A percentile compares a stretch with the other conserved stretches of the same genome.
Conservation (phyloP, 2,888 invertebrate genomes). For the Quadroppia sp. region DNA sequence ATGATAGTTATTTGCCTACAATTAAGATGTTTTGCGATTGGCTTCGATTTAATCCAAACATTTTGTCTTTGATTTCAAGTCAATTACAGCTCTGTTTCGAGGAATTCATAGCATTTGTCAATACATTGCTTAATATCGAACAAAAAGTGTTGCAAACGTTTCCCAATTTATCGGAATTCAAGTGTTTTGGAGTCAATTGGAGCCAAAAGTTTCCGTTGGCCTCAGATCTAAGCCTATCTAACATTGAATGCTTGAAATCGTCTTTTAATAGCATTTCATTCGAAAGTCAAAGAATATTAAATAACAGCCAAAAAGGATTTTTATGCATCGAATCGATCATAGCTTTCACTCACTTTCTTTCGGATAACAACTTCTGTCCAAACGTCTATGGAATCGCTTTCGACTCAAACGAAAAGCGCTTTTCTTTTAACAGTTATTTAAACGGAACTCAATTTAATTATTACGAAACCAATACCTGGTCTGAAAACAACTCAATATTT, state of each 20-base stretch:
- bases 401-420: conserved; percentile 16
- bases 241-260: conserved; percentile 39
- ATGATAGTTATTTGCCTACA: conserved; percentile 57
- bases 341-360: conserved; percentile 31
- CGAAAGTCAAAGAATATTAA: background rate
- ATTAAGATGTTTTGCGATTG: conserved; percentile 78
- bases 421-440: conserved; percentile 11
- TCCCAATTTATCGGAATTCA: conserved; percentile 17
- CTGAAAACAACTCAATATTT: conserved; percentile 19
- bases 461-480: background rate
- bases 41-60: conserved; percentile 71
- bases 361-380: conserved; percentile 5
- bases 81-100: conserved; percentile 47
- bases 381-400: conserved; percentile 27
- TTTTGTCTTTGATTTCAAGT: conserved; percentile 56
- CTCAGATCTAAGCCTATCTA: conserved; percentile 47
- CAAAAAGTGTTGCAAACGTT: conserved; percentile 12
- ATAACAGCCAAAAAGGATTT: conserved; percentile 38
- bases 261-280: background rate
- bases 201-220: conserved; percentile 47
- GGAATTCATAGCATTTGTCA: conserved; percentile 43
- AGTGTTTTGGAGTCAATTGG: conserved; percentile 41
- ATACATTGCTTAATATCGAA: conserved; percentile 34
- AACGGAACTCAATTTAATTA: conserved; percentile 21
- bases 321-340: conserved; percentile 36